phyloP scores from a whole-genome alignment of 2,888 invertebrate genomes.

The Ophion ventricosus region DNA sequence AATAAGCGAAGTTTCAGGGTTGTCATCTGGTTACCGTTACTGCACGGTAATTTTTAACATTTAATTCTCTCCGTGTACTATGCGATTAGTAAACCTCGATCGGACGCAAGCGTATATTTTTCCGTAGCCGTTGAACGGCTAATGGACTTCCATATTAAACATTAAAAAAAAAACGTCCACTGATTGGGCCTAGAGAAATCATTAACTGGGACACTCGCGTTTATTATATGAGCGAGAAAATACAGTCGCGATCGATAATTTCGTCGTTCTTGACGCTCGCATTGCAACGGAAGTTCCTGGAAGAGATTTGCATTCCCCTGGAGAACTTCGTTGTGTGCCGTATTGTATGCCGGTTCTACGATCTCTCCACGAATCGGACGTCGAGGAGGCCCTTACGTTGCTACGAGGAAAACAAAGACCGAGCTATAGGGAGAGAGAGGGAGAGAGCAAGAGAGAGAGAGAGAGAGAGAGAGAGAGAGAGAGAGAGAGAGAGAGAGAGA shows the following conservation, averaged over 20 bases:
- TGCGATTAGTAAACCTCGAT: not conserved
- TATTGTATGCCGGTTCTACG: conserved; percentile 54
- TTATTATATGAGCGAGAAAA: conserved; percentile 32
- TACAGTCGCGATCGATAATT: conserved; percentile 58
- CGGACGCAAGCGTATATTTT: not conserved
- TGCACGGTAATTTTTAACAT: too few species aligned
- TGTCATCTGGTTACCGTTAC: too few species aligned
- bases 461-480: conserved; percentile 20
- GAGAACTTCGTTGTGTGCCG: conserved; percentile 58
- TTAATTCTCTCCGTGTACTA: too few species aligned
- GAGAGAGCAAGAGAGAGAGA: not conserved
- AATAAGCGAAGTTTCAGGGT: too few species aligned
- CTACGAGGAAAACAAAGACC: conserved; percentile 22
- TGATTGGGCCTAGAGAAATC: conserved; percentile 16
- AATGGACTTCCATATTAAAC: conserved; percentile 2
- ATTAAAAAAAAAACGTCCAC: not conserved
- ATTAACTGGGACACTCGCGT: conserved; percentile 36
- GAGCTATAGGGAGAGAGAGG: not conserved
- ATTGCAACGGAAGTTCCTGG: conserved; percentile 67
- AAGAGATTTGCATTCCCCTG: conserved; percentile 69
- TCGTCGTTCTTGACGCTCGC: conserved; percentile 55
- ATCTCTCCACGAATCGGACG: conserved; percentile 59
- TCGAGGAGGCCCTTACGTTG: conserved; percentile 27
- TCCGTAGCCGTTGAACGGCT: conserved; percentile 8
- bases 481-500: conserved; percentile 16